A percentile compares a stretch with the other conserved stretches of the same genome.
phyloP scores from a whole-genome alignment of 2,113 vertebrate genomes.

The Peromyscus californicus region DNA sequence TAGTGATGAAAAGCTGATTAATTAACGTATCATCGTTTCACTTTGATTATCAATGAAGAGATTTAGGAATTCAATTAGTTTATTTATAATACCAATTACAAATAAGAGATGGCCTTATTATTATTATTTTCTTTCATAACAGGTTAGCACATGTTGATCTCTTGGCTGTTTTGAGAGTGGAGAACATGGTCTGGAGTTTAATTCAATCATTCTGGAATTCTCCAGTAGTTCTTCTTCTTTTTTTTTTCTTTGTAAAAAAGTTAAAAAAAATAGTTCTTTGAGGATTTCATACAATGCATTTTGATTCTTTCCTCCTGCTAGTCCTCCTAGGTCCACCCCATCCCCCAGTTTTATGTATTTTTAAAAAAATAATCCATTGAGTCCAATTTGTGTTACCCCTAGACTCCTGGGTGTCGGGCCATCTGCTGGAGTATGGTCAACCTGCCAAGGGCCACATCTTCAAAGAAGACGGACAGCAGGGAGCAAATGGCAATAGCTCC shows the following conservation, averaged over 20 bases:
- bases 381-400: no score
- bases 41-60: conserved; percentile 19
- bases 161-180: not conserved
- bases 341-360: not conserved
- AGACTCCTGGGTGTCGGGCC: no score
- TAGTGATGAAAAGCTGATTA: not conserved
- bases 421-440: no score
- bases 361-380: no score
- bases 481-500: not conserved
- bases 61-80: not conserved
- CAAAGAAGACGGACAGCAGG: not conserved
- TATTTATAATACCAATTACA: conserved; percentile 11
- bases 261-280: not conserved
- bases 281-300: not conserved
- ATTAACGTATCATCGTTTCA: not conserved
- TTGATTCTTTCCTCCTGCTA: not conserved
- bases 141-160: not conserved
- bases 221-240: not conserved
- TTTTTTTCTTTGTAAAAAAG: not conserved
- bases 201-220: not conserved
- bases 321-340: not conserved
- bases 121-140: not conserved
- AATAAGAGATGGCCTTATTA: not conserved
- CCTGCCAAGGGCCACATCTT: no score
- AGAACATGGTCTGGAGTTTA: conserved; percentile 4